A percentile compares a stretch with the other conserved stretches of the same genome.
These are phyloP conservation scores for Loxodonta africana DNA, from an alignment of 2,113 vertebrate species.

Conservation along the genomic window DNA sequence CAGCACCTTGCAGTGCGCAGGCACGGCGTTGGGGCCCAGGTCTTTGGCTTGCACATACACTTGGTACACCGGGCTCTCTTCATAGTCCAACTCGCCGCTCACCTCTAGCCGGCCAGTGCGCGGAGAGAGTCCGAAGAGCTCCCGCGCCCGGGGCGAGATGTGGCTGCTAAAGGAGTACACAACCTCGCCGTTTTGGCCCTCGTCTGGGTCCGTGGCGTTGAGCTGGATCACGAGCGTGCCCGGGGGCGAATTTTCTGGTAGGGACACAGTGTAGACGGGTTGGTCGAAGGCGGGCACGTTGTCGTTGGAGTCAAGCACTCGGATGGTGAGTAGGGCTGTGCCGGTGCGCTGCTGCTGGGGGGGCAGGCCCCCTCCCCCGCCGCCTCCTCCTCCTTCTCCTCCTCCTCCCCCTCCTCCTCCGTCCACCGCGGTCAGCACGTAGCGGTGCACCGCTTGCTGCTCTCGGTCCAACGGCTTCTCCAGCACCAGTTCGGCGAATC, in stretches of 20 bases:
- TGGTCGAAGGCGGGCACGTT: conserved; percentile 98
- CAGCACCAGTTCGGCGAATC: conserved; percentile 97
- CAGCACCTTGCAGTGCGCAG: conserved; percentile 98
- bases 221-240: conserved; percentile 97
- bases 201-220: conserved; percentile 97
- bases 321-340: conserved; percentile 96
- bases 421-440: conserved; percentile 98
- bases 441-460: conserved; percentile 97
- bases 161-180: conserved; percentile 98
- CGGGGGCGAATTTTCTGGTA: conserved; percentile 95
- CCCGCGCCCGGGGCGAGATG: conserved; percentile 94
- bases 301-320: conserved; percentile 98
- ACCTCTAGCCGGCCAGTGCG: conserved; percentile 96
- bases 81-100: conserved; percentile 96
- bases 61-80: conserved; percentile 96
- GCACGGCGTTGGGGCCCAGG: conserved; percentile 97
- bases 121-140: conserved; percentile 95
- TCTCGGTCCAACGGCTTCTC: conserved; percentile 97
- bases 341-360: conserved; percentile 94
- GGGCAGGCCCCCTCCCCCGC: conserved; percentile 75
- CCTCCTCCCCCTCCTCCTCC: conserved; percentile 89
- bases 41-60: conserved; percentile 98
- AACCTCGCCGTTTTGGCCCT: conserved; percentile 97
- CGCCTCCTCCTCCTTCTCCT: conserved; percentile 65
- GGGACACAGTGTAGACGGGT: conserved; percentile 95